These are phyloP conservation scores for Trissolcus basalis DNA, from an alignment of 1,140 invertebrate genomes.

Conservation along the genomic window DNA sequence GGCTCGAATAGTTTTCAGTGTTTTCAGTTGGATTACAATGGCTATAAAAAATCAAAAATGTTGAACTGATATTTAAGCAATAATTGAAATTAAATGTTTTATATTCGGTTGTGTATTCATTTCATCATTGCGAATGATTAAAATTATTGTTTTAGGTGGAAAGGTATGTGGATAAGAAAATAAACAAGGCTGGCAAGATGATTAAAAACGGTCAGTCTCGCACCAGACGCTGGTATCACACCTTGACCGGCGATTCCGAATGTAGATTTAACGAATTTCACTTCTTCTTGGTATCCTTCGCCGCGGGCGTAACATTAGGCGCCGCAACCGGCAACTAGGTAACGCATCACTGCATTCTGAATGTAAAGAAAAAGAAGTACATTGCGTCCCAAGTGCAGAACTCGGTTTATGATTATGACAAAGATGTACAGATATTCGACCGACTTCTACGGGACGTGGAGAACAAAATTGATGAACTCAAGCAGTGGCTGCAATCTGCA, in stretches of 20 bases:
- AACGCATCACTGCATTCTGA: conserved; percentile 67
- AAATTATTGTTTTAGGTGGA: conserved; percentile 80
- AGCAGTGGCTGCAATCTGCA: conserved; percentile 53
- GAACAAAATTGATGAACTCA: conserved; percentile 58
- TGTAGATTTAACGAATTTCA: conserved; percentile 83
- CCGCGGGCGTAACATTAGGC: conserved; percentile 83
- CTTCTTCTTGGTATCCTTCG: conserved; percentile 84
- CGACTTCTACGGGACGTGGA: conserved; percentile 53
- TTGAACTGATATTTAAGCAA: no score
- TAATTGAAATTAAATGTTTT: no score
- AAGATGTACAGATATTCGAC: conserved; percentile 51
- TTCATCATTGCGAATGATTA: no score
- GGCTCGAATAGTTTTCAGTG: no score
- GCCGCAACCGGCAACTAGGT: conserved; percentile 72
- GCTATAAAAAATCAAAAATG: no score
- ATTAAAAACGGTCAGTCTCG: conserved; percentile 81
- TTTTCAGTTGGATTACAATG: no score
- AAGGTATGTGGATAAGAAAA: conserved; percentile 85
- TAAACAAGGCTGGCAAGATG: conserved; percentile 84
- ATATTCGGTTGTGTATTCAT: no score
- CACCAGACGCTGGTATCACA: conserved; percentile 84
- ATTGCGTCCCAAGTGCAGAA: conserved; percentile 25
- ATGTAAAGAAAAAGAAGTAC: conserved; percentile 58
- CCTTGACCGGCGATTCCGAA: conserved; percentile 79
- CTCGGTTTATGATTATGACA: conserved; percentile 25